These are phyloP conservation scores for Gambusia holbrooki DNA, from an alignment of 2,113 vertebrate species.

Conservation along the genomic window DNA sequence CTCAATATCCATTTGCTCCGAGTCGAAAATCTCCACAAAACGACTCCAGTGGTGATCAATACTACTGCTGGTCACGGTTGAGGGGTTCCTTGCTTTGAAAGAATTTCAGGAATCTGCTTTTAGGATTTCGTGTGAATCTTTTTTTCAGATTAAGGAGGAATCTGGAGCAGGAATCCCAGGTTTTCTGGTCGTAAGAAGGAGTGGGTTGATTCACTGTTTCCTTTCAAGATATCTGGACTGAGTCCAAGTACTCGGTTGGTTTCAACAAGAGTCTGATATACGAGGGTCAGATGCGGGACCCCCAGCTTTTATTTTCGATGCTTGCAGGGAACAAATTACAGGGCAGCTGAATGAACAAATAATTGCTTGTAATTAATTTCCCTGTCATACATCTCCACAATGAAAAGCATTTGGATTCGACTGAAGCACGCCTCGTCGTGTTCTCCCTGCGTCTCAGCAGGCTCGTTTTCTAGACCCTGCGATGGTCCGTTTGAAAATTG, in stretches of 20 bases:
- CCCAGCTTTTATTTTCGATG: conserved; percentile 45
- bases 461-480: conserved; percentile 12
- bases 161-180: conserved; percentile 22
- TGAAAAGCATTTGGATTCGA: conserved; percentile 48
- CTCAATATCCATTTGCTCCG: conserved; percentile 48
- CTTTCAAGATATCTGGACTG: conserved; percentile 57
- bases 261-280: conserved; percentile 50
- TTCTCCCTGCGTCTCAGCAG: conserved; percentile 6
- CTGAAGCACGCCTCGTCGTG: conserved; percentile 17
- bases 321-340: conserved; percentile 49
- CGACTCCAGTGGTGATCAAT: conserved; percentile 47
- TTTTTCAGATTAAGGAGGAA: conserved; percentile 12
- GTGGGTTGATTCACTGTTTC: conserved; percentile 24
- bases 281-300: conserved; percentile 55
- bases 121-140: not conserved
- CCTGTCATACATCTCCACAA: conserved; percentile 39
- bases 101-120: conserved; percentile 3
- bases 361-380: conserved; percentile 60
- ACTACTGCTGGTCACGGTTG: conserved; percentile 9
- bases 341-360: conserved; percentile 50
- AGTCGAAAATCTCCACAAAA: conserved; percentile 36
- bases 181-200: conserved; percentile 1
- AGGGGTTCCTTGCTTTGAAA: not conserved
- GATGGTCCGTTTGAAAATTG: conserved; percentile 1
- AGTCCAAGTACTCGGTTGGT: conserved; percentile 47